A percentile compares a stretch with the other conserved stretches of the same genome.
Evolutionary conservation across 2,797 vertebrate genomes (phyloP).

Genomic region (Sylvia borin): DNA sequence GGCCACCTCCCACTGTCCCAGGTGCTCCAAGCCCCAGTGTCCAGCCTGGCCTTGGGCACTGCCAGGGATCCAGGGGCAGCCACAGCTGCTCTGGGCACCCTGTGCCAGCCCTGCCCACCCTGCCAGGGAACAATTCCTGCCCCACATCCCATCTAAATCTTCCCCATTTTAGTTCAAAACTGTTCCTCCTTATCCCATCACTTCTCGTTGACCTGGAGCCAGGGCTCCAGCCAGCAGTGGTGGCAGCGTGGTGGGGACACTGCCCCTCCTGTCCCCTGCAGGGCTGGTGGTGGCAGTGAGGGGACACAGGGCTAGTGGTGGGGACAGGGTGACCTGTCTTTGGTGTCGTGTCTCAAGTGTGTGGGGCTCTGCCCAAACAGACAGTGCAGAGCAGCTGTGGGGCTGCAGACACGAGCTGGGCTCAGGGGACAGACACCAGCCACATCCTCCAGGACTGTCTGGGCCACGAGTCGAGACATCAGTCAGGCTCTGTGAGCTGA

Average conservation of each 20-base stretch:
- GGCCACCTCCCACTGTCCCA: neutral
- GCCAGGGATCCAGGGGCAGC: neutral
- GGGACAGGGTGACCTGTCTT: neutral
- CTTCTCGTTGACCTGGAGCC: neutral
- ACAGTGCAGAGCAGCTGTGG: neutral
- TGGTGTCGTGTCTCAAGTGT: accelerated
- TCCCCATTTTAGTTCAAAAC: neutral
- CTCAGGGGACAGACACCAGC: neutral
- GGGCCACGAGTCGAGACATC: accelerated
- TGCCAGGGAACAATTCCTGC: neutral
- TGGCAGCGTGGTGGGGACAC: neutral
- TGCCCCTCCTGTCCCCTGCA: neutral
- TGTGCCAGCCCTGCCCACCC: neutral
- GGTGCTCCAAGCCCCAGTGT: neutral
- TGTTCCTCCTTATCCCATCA: neutral
- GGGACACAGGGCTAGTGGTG: neutral
- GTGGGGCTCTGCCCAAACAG: neutral
- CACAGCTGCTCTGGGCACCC: neutral
- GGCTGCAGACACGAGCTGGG: neutral
- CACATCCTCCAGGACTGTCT: accelerated
- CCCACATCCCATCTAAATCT: accelerated
- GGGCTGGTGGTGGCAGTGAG: neutral
- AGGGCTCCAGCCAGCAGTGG: neutral
- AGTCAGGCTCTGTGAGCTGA: neutral
- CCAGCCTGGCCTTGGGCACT: neutral